These are phyloP conservation scores for Mastacembelus armatus DNA, from an alignment of 2,797 vertebrate species.

Conservation along the genomic window DNA sequence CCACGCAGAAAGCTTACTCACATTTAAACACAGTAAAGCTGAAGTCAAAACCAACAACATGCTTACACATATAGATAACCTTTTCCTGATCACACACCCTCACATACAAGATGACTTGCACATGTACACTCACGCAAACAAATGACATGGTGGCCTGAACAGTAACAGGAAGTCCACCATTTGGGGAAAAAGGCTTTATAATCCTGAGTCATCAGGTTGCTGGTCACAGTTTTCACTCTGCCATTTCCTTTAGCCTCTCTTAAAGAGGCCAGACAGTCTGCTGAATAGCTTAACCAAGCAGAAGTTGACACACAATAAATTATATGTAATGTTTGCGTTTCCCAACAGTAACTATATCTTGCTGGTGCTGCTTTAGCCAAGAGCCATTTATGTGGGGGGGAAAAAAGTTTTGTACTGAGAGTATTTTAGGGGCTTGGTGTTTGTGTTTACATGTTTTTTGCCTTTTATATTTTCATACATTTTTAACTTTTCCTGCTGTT, in stretches of 20 bases:
- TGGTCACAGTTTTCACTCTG: slow-evolving; percentile 34
- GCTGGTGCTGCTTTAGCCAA: neutral
- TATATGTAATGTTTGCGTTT: neutral
- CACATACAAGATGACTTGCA: slow-evolving; percentile 4
- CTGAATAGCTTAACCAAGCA: neutral
- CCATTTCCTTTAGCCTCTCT: slow-evolving; percentile 24
- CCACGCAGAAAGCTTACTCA: neutral
- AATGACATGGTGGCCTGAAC: slow-evolving; percentile 29
- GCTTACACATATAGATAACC: neutral
- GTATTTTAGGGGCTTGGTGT: neutral
- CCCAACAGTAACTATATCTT: neutral
- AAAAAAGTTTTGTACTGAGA: neutral
- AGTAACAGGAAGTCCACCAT: slow-evolving; percentile 68
- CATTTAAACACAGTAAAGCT: neutral
- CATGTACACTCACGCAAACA: neutral
- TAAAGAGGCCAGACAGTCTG: neutral
- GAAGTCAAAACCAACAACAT: neutral
- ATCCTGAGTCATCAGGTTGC: slow-evolving; percentile 58
- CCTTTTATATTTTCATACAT: neutral
- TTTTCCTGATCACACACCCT: neutral
- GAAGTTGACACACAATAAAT: slow-evolving; percentile 17
- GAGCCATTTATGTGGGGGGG: neutral
- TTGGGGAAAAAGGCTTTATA: slow-evolving; percentile 47
- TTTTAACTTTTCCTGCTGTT: slow-evolving; percentile 12
- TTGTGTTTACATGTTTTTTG: neutral